Evolutionary conservation across 2,113 vertebrate species (phyloP), one percentile per base, ranked within the genome.

Genomic region (Caretta caretta): DNA sequence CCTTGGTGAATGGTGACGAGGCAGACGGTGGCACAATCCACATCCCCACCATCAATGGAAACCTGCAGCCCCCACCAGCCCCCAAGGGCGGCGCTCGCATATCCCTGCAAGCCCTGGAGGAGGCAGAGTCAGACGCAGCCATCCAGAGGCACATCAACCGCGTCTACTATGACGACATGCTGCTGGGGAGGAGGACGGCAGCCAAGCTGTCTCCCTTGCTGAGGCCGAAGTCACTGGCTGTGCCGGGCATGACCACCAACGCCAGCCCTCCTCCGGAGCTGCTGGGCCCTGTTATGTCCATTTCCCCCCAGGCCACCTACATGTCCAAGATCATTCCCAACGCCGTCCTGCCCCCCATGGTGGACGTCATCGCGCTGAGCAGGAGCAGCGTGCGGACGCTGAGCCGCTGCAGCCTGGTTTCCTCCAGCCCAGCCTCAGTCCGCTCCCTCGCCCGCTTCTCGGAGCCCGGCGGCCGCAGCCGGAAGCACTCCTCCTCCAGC

Each of bases 271-370:
- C 99, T 7, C 98, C 98, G 2, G 99, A 99, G 96, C 97, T 98
- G 25, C 98, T 98, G 97, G 98, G 99, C 81, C 99, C 99, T 0
- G 99, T 99, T 89, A 99, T 99, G 99, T 99, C 99, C 88, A 99
- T 99, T 98, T 99, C 99, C 0, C 99, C 99, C 1, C 99, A 99
- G 97, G 99, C 98, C 89, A 98, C 99, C 50, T 99, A 99, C 97
- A 94, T 99, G 98, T 99, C 99, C 25, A 99, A 99, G 98, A 99
- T 99, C 94, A 99, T 99, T 90, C 99, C 99, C 25, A 99, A 99
- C 1, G 99, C 99, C 0, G 98, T 99, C 90, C 96, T 99, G 97
- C 99, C 99, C 0, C 99, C 99, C 4, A 99, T 99, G 10, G 99
- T 99, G 88, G 98, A 99, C 0, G 99, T 99, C 84, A 99, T 99